These are phyloP conservation scores for Xiphophorus birchmanni DNA, from an alignment of 2,797 vertebrate species.

Conservation along the genomic window DNA sequence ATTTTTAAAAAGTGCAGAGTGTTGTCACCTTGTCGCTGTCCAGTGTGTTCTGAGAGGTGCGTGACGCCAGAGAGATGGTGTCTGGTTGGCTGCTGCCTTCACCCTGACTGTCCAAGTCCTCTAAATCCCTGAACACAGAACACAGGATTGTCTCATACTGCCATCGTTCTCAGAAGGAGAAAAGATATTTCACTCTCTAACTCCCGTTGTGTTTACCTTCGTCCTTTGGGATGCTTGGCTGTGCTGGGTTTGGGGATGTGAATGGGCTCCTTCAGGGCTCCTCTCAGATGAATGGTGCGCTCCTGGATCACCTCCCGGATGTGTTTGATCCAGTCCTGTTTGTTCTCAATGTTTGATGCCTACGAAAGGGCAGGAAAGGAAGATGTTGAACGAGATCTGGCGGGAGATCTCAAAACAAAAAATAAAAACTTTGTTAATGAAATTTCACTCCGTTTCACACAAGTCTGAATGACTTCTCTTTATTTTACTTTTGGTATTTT, in stretches of 20 bases:
- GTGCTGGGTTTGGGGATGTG: constrained; percentile 95
- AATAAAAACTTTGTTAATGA: constrained; percentile 40
- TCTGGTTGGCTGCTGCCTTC: constrained; percentile 98
- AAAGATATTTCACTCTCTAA: background rate
- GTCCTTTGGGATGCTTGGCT: constrained; percentile 92
- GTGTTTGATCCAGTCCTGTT: constrained; percentile 99
- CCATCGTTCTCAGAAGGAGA: background rate
- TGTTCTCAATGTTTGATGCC: constrained; percentile 99
- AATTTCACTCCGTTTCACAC: constrained; percentile 57
- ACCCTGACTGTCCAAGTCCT: constrained; percentile 98
- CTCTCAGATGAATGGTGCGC: constrained; percentile 95
- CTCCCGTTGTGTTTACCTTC: constrained; percentile 78
- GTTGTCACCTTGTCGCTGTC: constrained; percentile 95
- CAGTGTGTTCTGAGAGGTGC: constrained; percentile 97
- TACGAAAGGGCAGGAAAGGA: constrained; percentile 59
- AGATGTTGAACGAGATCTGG: constrained; percentile 11
- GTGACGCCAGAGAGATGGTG: constrained; percentile 97
- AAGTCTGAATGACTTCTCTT: constrained; percentile 50
- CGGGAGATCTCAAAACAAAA: constrained; percentile 7
- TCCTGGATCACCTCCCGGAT: constrained; percentile 99
- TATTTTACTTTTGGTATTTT: constrained; percentile 10
- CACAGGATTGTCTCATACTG: background rate
- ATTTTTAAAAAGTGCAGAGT: background rate
- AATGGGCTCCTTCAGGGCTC: constrained; percentile 97
- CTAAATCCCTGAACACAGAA: constrained; percentile 86